These are phyloP conservation scores for Carlito syrichta DNA, from an alignment of 2,113 vertebrate species.

Conservation along the genomic window DNA sequence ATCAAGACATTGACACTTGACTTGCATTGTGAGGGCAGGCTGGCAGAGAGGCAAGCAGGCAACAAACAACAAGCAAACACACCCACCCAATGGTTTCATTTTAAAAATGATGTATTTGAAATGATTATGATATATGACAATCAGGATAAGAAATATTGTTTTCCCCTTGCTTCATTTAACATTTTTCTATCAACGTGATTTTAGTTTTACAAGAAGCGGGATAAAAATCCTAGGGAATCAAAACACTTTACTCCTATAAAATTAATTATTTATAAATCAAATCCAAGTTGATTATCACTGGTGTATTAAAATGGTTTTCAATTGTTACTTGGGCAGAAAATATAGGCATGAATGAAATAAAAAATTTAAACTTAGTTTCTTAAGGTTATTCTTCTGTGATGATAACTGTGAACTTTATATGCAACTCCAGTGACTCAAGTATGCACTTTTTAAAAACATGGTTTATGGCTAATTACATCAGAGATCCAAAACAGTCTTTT, in stretches of 20 bases:
- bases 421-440: conserved; percentile 68
- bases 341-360: conserved; percentile 42
- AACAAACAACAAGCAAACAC: neutral
- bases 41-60: neutral
- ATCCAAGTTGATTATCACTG: neutral
- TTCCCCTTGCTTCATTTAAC: neutral
- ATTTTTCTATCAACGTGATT: neutral
- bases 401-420: neutral
- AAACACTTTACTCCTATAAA: neutral
- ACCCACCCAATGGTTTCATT: neutral
- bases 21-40: neutral
- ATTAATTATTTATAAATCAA: conserved; percentile 32
- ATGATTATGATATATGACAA: neutral
- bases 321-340: conserved; percentile 45
- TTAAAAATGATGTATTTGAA: neutral
- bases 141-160: neutral
- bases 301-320: neutral
- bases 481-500: conserved; percentile 83
- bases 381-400: conserved; percentile 58
- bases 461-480: conserved; percentile 85
- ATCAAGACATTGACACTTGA: neutral
- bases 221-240: neutral
- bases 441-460: conserved; percentile 29
- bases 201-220: neutral
- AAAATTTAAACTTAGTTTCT: conserved; percentile 47